Evolutionary conservation across 64 coral and sea anemone species (phyloP), one percentile per base, ranked within the genome.

Genomic region (Montipora cactus): DNA sequence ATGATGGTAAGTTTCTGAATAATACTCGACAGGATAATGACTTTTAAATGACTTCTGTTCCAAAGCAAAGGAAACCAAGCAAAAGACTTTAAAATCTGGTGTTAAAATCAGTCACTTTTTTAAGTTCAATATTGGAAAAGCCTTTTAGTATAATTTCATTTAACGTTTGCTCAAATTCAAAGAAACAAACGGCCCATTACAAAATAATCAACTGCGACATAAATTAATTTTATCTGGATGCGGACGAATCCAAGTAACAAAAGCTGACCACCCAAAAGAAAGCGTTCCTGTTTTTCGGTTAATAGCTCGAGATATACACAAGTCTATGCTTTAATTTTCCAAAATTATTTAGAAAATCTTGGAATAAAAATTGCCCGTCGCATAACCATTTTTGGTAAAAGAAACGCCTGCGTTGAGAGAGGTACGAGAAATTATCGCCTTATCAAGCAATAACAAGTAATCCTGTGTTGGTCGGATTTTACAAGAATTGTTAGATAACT

Each of bases 11-110:
- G 16, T 44, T 47, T 47, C 18, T 84, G 28, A 86, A 86, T 49
- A 46, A 20, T 18, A 12, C 44, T 59, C 82, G 82, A 48, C 82
- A 49, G 15, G 62, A 72, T 71, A 86, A 86, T 86, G 82, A 86
- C 82, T 86, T 86, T 86, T 86, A 86, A 84, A 86, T 86, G 82
- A 86, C 82, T 86, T 86, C 66, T 86, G 49, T 59, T 50, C 45
- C 8, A 72, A 47, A 1, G 19, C 19, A 11, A 81, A 19, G 79
- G 19, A 62, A 71, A 86, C 82, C 23, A 64, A 18, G 61, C 64
- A 45, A 71, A 69, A 62, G 66, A 86, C 64, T 71, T 86, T 71
- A 86, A 71, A 86, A 71, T 86, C 71, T 86, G 45, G 7, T 21
- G 49, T 64, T 59, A 70, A 86, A 86, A 86, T 86, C 82, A 72